These are phyloP conservation scores for Diarsia rubi DNA, from an alignment of 2,888 invertebrate species.

Conservation along the genomic window DNA sequence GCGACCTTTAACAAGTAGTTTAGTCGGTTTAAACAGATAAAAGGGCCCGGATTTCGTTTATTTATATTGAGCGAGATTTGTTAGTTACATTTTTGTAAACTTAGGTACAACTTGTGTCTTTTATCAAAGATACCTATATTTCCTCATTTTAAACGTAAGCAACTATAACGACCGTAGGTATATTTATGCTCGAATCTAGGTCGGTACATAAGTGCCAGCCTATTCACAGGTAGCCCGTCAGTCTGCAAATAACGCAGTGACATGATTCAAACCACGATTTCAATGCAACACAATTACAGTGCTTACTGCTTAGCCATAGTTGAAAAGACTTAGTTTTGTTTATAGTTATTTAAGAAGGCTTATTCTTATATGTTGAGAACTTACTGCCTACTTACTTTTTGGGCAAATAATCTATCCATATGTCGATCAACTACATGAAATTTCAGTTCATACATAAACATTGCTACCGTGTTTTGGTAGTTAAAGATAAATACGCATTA, in stretches of 20 bases:
- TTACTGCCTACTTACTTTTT: neutral
- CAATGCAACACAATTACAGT: slow-evolving; percentile 4
- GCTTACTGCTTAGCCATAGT: neutral
- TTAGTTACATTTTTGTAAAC: neutral
- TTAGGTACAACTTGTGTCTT: neutral
- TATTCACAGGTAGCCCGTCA: neutral
- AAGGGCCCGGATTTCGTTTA: neutral
- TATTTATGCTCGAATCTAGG: neutral
- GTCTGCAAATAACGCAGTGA: slow-evolving; percentile 36
- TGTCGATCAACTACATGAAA: neutral
- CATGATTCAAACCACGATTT: slow-evolving; percentile 36
- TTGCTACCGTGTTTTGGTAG: neutral
- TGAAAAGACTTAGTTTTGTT: neutral
- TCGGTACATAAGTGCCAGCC: neutral
- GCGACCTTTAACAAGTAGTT: neutral
- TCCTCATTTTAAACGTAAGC: neutral
- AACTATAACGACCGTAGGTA: neutral
- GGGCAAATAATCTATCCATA: neutral
- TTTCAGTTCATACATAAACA: neutral
- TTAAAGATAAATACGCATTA: neutral
- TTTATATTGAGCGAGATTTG: neutral
- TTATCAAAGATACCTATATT: neutral
- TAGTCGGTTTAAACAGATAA: neutral
- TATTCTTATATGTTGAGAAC: neutral
- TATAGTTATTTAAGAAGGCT: neutral